phyloP scores from a whole-genome alignment of 1,140 invertebrate genomes.

The Pogonomyrmex barbatus region DNA sequence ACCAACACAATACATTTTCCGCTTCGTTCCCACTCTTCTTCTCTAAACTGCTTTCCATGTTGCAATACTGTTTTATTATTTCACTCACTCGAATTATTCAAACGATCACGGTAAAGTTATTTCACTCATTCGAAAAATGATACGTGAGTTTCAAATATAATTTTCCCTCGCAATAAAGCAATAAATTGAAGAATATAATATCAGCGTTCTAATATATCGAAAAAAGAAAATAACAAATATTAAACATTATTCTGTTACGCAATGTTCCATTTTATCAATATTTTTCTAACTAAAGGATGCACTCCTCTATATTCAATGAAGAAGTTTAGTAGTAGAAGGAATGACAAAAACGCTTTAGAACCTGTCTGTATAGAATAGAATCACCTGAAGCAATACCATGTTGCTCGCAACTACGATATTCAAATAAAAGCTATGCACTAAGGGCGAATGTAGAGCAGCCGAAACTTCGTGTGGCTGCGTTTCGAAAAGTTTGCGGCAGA shows the following conservation, averaged over 20 bases:
- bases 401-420: conserved; percentile 62
- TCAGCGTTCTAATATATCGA: neutral
- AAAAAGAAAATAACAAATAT: neutral
- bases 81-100: neutral
- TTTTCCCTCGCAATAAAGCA: neutral
- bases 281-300: neutral
- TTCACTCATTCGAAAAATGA: conserved; percentile 15
- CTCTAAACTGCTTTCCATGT: conserved; percentile 43
- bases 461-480: conserved; percentile 65
- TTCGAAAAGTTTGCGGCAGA: conserved; percentile 61
- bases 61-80: conserved; percentile 48
- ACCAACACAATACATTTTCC: conserved; percentile 36
- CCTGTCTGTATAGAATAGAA: conserved; percentile 9
- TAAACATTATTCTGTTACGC: neutral
- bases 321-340: conserved; percentile 12
- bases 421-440: conserved; percentile 67
- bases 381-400: conserved; percentile 36
- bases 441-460: conserved; percentile 65
- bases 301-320: conserved; percentile 27
- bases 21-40: conserved; percentile 27
- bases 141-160: conserved; percentile 12
- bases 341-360: conserved; percentile 41
- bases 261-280: conserved; percentile 22
- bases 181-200: neutral
- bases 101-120: conserved; percentile 10